Percentiles rank a stretch among this genome's conserved stretches.
phyloP scores from a whole-genome alignment of 2,113 vertebrate species.

The Malurus cyaneus region DNA sequence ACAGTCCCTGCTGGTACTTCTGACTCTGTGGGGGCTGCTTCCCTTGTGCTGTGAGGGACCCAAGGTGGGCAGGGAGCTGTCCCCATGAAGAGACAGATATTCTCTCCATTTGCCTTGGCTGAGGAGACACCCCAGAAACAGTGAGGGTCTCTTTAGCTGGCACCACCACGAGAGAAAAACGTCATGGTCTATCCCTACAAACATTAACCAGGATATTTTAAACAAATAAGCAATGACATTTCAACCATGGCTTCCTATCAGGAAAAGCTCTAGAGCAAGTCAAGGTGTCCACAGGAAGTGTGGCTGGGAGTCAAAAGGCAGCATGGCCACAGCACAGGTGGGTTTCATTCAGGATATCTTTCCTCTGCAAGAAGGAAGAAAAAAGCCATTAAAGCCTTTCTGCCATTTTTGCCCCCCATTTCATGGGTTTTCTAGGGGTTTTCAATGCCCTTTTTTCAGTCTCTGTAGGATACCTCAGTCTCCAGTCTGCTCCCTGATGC shows the following conservation, averaged over 20 bases:
- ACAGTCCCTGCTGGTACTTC: background rate
- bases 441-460: background rate
- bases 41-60: background rate
- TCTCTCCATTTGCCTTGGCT: background rate
- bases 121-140: background rate
- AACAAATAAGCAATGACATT: background rate
- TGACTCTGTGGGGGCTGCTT: background rate
- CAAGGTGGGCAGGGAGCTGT: background rate
- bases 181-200: background rate
- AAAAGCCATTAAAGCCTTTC: background rate
- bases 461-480: background rate
- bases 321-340: background rate
- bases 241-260: background rate
- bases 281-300: background rate
- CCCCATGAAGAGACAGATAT: background rate
- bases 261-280: background rate
- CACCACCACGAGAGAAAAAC: background rate
- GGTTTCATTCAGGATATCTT: background rate
- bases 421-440: background rate
- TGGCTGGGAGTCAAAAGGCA: background rate
- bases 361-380: background rate
- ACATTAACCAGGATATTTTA: background rate
- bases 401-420: background rate
- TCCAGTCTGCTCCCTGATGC: background rate
- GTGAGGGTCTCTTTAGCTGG: background rate